These are phyloP conservation scores for Ceratoteleas bidentatus DNA, from an alignment of 1,140 invertebrate species.

Conservation along the genomic window DNA sequence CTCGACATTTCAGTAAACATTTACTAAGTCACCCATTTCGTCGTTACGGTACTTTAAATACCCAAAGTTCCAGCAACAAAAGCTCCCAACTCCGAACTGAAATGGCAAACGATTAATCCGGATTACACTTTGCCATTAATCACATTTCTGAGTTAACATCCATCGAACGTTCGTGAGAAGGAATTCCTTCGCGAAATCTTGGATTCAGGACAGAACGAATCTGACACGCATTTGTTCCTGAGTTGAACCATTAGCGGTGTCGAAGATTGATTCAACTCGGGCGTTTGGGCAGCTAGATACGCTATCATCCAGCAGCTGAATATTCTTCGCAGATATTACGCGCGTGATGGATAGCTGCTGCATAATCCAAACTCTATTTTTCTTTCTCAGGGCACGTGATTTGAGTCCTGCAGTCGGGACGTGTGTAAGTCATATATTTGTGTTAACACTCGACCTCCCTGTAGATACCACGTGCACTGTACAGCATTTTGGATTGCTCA, in stretches of 20 bases:
- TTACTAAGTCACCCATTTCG: no score
- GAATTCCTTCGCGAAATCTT: neutral
- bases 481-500: slow-evolving; percentile 50
- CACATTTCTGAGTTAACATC: no score
- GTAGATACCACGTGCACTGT: slow-evolving; percentile 35
- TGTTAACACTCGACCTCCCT: slow-evolving; percentile 31
- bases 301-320: slow-evolving; percentile 25
- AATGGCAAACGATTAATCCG: no score
- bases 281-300: slow-evolving; percentile 18
- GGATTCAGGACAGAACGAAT: neutral
- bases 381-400: slow-evolving; percentile 53
- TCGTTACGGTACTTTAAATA: no score
- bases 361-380: slow-evolving; percentile 63
- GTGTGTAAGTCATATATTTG: slow-evolving; percentile 50
- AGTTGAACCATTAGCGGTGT: slow-evolving; percentile 28
- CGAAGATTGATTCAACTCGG: slow-evolving; percentile 40
- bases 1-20: no score
- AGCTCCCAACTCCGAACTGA: no score
- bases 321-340: slow-evolving; percentile 42
- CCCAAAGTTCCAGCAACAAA: no score
- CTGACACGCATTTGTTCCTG: slow-evolving; percentile 32
- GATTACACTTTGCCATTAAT: no score
- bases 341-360: slow-evolving; percentile 49
- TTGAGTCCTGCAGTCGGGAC: slow-evolving; percentile 40
- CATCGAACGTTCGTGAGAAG: no score